These are phyloP conservation scores for Calliphora vicina DNA, from an alignment of 1,140 invertebrate genomes.

Conservation along the genomic window DNA sequence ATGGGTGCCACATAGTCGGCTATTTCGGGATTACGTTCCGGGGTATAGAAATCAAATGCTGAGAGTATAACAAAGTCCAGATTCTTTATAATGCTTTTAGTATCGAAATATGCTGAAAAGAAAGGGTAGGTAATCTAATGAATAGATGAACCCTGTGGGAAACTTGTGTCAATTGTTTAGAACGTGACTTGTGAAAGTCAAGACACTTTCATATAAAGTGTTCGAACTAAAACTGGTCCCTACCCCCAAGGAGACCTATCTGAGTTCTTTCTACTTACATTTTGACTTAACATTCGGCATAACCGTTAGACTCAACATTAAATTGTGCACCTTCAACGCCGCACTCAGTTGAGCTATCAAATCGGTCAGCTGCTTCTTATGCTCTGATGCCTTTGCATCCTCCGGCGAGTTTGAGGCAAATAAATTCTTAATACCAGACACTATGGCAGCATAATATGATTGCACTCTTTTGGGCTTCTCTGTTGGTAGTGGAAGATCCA, in stretches of 20 bases:
- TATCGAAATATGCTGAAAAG: constrained; percentile 79
- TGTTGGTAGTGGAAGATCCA: constrained; percentile 83
- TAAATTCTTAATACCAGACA: constrained; percentile 78
- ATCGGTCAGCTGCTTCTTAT: constrained; percentile 76
- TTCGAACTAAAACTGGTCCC: too few species aligned
- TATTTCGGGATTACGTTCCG: constrained; percentile 75
- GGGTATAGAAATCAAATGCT: constrained; percentile 81
- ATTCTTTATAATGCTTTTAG: constrained; percentile 72
- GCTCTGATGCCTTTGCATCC: constrained; percentile 78
- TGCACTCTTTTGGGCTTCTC: constrained; percentile 79
- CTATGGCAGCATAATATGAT: constrained; percentile 70
- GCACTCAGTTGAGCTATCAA: constrained; percentile 76
- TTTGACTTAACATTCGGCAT: constrained; percentile 79
- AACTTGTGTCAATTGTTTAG: too few species aligned
- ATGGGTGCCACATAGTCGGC: constrained; percentile 77
- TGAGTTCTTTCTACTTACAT: constrained; percentile 65
- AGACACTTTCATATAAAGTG: not conserved
- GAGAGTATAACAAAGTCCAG: constrained; percentile 82
- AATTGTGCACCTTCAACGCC: constrained; percentile 69
- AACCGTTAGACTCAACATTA: constrained; percentile 73
- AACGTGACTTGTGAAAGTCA: too few species aligned
- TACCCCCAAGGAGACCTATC: too few species aligned
- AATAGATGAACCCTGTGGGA: too few species aligned
- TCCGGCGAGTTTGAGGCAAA: constrained; percentile 73
- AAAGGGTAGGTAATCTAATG: too few species aligned